Evolutionary conservation across 2,888 invertebrate species (phyloP).

Genomic region (Charanyca ferruginea): DNA sequence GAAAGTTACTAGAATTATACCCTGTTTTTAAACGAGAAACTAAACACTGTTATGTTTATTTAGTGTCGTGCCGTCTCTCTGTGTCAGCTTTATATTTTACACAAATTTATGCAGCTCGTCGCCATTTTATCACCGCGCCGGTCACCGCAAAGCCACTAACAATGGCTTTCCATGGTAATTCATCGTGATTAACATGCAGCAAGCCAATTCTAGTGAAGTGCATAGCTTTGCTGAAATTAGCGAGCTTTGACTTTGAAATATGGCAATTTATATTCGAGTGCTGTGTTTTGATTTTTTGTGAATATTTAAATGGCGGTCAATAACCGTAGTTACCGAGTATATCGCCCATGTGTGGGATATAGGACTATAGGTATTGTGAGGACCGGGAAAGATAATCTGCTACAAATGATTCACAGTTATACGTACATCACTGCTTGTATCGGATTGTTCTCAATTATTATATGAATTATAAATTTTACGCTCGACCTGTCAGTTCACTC

Average conservation of each 20-base stretch:
- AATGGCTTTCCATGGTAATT: constrained; percentile 50
- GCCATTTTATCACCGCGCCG: constrained; percentile 30
- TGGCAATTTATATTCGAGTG: constrained; percentile 31
- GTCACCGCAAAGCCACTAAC: constrained; percentile 28
- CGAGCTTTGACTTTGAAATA: constrained; percentile 35
- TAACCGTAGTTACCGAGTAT: not conserved
- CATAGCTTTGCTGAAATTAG: constrained; percentile 37
- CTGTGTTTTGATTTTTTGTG: constrained; percentile 10
- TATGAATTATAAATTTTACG: no score
- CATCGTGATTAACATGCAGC: constrained; percentile 45
- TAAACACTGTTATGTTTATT: no score
- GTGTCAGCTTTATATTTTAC: constrained; percentile 18
- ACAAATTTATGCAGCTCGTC: constrained; percentile 50
- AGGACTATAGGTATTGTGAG: no score
- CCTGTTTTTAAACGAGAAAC: no score
- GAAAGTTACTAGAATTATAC: no score
- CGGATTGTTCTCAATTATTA: no score
- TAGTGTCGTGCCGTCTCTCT: no score
- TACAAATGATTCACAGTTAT: no score
- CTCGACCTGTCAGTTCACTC: no score
- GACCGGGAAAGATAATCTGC: no score
- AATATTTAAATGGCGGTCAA: not conserved
- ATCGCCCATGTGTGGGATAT: not conserved
- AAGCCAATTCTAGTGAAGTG: constrained; percentile 33
- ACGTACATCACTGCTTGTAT: no score